phyloP scores from a whole-genome alignment of 2,113 vertebrate species.

The Rhabdornis inornatus region DNA sequence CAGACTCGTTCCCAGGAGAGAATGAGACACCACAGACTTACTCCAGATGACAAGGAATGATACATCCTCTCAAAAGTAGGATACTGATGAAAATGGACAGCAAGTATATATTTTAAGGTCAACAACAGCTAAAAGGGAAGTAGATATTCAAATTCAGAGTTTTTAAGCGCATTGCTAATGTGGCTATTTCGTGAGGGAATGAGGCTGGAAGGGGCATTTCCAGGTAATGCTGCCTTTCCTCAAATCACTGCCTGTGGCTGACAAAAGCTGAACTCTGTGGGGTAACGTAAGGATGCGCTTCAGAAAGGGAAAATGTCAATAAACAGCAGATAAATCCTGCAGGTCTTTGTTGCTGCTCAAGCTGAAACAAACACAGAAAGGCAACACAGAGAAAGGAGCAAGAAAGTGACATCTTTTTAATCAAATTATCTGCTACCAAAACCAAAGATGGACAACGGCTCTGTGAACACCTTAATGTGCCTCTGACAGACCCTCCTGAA shows the following conservation, averaged over 20 bases:
- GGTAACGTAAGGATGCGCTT: not conserved
- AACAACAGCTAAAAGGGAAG: not conserved
- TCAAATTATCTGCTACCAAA: not conserved
- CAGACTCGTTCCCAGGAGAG: not conserved
- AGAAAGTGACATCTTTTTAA: not conserved
- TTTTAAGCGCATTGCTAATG: not conserved
- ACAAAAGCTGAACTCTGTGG: not conserved
- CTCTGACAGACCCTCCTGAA: not conserved
- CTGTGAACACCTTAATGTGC: accelerated
- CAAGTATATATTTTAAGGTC: not conserved
- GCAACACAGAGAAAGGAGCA: not conserved
- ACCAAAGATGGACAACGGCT: not conserved
- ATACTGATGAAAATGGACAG: not conserved
- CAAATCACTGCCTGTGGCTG: not conserved
- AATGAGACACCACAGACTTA: not conserved
- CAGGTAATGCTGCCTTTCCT: not conserved
- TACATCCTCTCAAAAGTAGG: not conserved
- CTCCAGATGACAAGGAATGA: too few relatives aligned
- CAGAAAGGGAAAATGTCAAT: slow-evolving; percentile 18
- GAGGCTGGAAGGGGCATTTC: not conserved
- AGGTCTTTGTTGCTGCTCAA: not conserved
- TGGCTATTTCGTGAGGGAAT: not conserved
- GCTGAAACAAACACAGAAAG: not conserved
- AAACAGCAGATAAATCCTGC: not conserved
- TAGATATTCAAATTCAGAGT: not conserved